Base-by-base conservation (phyloP, 2,113 vertebrate genomes). In the Chionis minor region DNA sequence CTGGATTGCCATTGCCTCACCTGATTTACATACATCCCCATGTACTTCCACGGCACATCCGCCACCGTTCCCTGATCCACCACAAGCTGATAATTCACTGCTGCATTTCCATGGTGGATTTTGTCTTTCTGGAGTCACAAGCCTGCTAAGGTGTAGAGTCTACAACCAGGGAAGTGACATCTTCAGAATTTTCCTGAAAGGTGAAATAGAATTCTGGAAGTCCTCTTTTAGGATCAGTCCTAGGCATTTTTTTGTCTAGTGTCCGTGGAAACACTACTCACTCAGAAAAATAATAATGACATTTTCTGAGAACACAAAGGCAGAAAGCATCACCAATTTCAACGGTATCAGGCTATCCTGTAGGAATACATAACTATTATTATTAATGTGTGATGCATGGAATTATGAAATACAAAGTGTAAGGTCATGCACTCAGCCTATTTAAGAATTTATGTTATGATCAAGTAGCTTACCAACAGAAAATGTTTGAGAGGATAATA, bases 361-460 rank as follows among this genome's bases (percentile, higher is more conserved):
- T 32, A 85, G 81, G 69, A 82, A 87, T 33, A 67, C 65, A n/a
- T 91, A 96, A 78, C 51, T 56, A n/a, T 89, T 91, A 75, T 45
- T 22, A 42, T 40, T 74, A 91, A 89, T 94, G 61, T 1, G 5
- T 67, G 71, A 89, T 84, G 73, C 89, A 65, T 85, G 61, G 74
- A 89, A 95, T 79, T 91, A 92, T 65, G 74, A 87, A 95, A 95
- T 67, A 74, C 23, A 52, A 89, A 92, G 61, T 75, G 58, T 92
- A 95, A 95, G 89, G 84, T 89, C 81, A 26, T 84, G 69, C 65
- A 84, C 84, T 96, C 69, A 84, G 81, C 65, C 33, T 94, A 6
- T 74, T 96, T 90, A 96, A 96, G 86, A 81, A 96, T 97, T 96
- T 89, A 94, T 95, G 44, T 65, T 91, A 89, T 69, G 67, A 42